Base-by-base conservation (phyloP, 92 coral and sea anemone species). In the Phymanthus crucifer region DNA sequence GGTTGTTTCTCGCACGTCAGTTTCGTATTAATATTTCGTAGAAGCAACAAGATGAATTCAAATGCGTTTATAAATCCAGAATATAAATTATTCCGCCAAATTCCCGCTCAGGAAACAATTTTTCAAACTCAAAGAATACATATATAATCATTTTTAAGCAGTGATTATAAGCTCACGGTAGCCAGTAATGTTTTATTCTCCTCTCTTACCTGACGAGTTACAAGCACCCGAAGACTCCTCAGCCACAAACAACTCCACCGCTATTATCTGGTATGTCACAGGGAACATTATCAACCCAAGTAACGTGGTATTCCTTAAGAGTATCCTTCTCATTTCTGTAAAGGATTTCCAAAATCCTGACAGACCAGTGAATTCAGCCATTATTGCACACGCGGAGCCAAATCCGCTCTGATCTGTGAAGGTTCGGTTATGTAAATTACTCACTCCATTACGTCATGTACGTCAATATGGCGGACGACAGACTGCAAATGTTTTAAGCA, bases 331-430 rank as follows among this genome's bases (percentile, higher is more conserved):
- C 50, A 79, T 67, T 14, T 86, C 87, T 18, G 80, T 72, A 57
- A 92, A 92, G 40, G 93, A 83, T 16, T 87, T 83, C 89, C 90
- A 92, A 74, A 90, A 92, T 46, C 80, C 85, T 76, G 80, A 91
- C 35, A 92, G 19, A 33, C 14, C 81, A 77, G 57, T 52, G 56
- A 77, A 61, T 26, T 26, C 61, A 56, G 40, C 66, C 33, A 36
- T 71, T 16, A 32, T 45, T 38, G 57, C 2, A 40, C 18, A 18
- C 45, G 6, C 32, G 68, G 27, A 11, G 16, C 68, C 33, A 23
- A 31, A 29, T 36, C 57, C 32, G 19, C 40, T 54, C 24, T 12
- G n/a, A 61, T 61, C 32, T 0, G 5, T 16, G 64, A 54, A 5
- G 23, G 11, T 27, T 29, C 17, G 68, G 68, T 2, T 61, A 61